Evolutionary conservation across 2,113 vertebrate species (phyloP).

Genomic region (Scomber colias): DNA sequence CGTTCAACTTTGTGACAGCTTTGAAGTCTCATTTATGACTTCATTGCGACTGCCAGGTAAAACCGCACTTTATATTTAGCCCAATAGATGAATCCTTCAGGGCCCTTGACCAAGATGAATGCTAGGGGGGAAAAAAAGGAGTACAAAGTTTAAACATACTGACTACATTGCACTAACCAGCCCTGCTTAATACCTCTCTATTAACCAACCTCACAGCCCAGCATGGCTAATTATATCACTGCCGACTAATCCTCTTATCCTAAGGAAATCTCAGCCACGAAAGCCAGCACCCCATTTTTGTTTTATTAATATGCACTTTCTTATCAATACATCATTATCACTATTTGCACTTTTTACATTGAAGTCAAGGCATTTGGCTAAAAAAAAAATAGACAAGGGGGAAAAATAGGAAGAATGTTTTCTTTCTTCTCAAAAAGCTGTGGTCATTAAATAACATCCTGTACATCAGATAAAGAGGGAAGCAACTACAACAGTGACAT

Average conservation of each 20-base stretch:
- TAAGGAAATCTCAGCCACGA: slow-evolving; percentile 54
- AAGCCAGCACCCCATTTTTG: slow-evolving; percentile 65
- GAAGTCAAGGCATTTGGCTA: slow-evolving; percentile 83
- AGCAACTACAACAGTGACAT: slow-evolving; percentile 23
- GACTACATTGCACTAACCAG: slow-evolving; percentile 19
- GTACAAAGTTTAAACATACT: background rate
- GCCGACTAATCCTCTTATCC: slow-evolving; percentile 67
- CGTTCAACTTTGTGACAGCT: background rate
- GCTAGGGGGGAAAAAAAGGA: background rate
- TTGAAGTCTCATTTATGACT: background rate
- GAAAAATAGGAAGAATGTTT: slow-evolving; percentile 58
- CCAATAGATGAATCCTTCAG: background rate
- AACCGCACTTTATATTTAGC: background rate
- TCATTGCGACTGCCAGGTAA: background rate
- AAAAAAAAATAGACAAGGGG: slow-evolving; percentile 54
- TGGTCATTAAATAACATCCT: slow-evolving; percentile 77
- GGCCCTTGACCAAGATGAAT: background rate
- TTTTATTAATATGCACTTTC: slow-evolving; percentile 84
- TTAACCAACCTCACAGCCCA: background rate
- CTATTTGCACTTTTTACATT: slow-evolving; percentile 82
- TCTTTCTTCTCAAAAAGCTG: slow-evolving; percentile 73
- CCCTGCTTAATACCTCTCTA: slow-evolving; percentile 4
- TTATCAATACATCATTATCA: slow-evolving; percentile 78
- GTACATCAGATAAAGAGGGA: slow-evolving; percentile 57
- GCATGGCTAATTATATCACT: slow-evolving; percentile 63